A percentile compares a stretch with the other conserved stretches of the same genome.
phyloP scores from a whole-genome alignment of 2,888 invertebrate genomes.

The Baronia brevicornis region DNA sequence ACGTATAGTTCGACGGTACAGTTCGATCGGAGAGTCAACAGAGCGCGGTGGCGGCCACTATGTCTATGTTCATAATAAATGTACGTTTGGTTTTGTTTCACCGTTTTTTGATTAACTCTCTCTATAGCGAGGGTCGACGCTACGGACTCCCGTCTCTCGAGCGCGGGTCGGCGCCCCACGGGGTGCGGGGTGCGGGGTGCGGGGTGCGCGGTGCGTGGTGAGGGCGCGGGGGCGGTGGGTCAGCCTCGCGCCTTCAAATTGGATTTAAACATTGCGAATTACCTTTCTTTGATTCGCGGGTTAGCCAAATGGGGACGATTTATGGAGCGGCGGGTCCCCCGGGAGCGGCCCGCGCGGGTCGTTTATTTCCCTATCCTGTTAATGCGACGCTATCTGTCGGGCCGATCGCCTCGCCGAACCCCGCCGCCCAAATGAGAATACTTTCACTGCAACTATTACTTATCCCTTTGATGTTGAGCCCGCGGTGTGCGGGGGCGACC shows the following conservation, averaged over 20 bases:
- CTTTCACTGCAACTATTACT: conserved; percentile 26
- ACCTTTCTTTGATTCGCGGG: conserved; percentile 70
- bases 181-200: conserved; percentile 11
- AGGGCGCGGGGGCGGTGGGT: conserved; percentile 8
- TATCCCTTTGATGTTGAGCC: conserved; percentile 28
- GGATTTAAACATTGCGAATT: conserved; percentile 71
- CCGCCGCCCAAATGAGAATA: conserved; percentile 28
- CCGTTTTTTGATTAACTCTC: too few relatives aligned
- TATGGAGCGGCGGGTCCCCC: conserved; percentile 46
- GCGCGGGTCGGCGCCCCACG: conserved; percentile 3
- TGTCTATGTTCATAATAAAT: too few relatives aligned
- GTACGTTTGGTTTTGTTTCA: too few relatives aligned
- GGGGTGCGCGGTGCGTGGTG: conserved; percentile 16
- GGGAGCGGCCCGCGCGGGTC: conserved; percentile 26
- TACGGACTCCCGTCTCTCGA: too few relatives aligned
- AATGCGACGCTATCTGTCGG: conserved; percentile 64
- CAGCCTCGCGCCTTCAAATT: conserved; percentile 44
- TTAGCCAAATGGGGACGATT: conserved; percentile 68
- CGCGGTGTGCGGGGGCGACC: conserved; percentile 16
- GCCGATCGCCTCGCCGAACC: too few relatives aligned
- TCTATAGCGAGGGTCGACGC: too few relatives aligned
- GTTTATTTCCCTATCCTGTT: conserved; percentile 50
- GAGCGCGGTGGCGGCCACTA: too few relatives aligned
- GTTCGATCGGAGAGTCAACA: too few relatives aligned
- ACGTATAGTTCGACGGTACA: too few relatives aligned